Evolutionary conservation across 2,888 invertebrate species (phyloP), one percentile per base, ranked within the genome.

Genomic region (Iselma pallidipennis): DNA sequence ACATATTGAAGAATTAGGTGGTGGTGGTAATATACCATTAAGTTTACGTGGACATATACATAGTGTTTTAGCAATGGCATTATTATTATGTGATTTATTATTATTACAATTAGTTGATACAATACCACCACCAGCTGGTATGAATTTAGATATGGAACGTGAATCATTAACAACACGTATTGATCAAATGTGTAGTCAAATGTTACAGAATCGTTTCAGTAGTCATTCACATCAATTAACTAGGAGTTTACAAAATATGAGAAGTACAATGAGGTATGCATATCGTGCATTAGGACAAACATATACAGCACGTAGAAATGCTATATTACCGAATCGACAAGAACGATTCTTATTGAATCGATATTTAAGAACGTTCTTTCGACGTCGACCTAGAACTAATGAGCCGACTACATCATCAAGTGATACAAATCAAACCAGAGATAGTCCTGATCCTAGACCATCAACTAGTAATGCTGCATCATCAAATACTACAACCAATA

Each of bases 1-100:
- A 59, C 83, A 84, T 67, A 81, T 85, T 57, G 83, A 83, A 67
- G 81, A 81, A 59, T 79, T 80, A 25, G 72, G 67, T 33, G 61
- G 57, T n/a, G 29, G 28, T 31, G 50, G 60, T 1, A 65, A 61
- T 33, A 59, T 71, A 12, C 65, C 66, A 26, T 76, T 75, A 37
- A 74, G 71, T 51, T 66, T 68, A 52, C 57, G 74, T 26, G 63
- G 67, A 9, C 76, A 80, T 60, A 76, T 80, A 10, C 74, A 77
- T 61, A 73, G 74, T 37, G 77, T 81, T 2, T 75, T 85, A 2
- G 82, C 82, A 52, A 76, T 85, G 70, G 83, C 84, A 1, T 70
- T 83, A 49, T 78, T 84, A 54, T 70, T 86, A 26, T 83, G 83
- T 10, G 84, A 85, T 69, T 74, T 85, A 14, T 70, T 85, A 42